A percentile compares a stretch with the other conserved stretches of the same genome.
Evolutionary conservation across 2,797 vertebrate species (phyloP).

Genomic region (Tenualosa ilisha): DNA sequence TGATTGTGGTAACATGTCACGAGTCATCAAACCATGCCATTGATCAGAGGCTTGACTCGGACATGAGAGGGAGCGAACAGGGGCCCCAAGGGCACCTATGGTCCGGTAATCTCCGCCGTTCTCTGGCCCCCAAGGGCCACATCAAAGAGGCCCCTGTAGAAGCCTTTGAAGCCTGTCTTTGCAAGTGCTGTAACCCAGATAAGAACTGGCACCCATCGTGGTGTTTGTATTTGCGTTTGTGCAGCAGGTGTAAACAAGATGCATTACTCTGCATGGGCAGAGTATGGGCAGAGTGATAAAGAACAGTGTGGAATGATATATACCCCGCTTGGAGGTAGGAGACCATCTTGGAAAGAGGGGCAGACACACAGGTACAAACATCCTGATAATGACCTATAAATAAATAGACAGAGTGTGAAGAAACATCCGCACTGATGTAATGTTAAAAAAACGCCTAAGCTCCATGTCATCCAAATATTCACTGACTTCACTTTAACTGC

Average conservation of each 20-base stretch:
- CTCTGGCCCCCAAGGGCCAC: constrained; percentile 21
- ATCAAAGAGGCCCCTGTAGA: constrained; percentile 27
- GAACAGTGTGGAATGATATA: neutral
- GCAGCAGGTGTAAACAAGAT: constrained; percentile 11
- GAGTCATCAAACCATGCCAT: neutral
- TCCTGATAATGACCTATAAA: too few species aligned
- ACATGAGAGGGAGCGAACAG: neutral
- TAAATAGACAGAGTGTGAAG: too few species aligned
- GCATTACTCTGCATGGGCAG: neutral
- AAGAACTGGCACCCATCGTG: constrained; percentile 29
- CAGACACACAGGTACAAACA: neutral
- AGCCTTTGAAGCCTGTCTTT: constrained; percentile 38
- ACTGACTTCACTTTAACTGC: too few species aligned
- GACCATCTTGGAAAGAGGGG: neutral
- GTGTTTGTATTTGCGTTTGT: constrained; percentile 35
- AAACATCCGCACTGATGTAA: too few species aligned
- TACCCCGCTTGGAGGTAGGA: neutral
- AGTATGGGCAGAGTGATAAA: neutral
- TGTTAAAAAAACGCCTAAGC: too few species aligned
- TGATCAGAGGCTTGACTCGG: neutral
- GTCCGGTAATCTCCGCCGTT: constrained; percentile 18
- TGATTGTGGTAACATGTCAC: neutral
- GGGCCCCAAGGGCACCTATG: neutral
- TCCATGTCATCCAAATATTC: too few species aligned
- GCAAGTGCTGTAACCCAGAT: constrained; percentile 37